A percentile compares a stretch with the other conserved stretches of the same genome.
phyloP scores from a whole-genome alignment of 2,888 invertebrate species.

The Diadegma fenestrale region DNA sequence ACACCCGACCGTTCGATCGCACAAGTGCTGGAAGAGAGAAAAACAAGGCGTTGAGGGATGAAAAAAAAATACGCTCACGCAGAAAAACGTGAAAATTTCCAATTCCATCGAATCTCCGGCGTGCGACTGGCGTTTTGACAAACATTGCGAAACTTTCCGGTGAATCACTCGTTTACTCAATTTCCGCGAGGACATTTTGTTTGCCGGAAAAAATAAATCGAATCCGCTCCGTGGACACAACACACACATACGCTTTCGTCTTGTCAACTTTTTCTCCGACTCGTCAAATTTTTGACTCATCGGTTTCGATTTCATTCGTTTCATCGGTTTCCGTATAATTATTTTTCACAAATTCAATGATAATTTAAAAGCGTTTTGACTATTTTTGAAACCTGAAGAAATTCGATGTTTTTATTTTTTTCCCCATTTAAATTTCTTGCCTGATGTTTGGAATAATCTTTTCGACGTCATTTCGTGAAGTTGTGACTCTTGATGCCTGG shows the following conservation, averaged over 20 bases:
- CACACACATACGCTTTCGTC: background rate
- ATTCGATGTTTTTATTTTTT: too few species aligned
- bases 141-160: slow-evolving; percentile 71
- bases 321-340: background rate
- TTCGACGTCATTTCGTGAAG: background rate
- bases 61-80: slow-evolving; percentile 71
- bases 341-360: background rate
- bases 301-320: too few species aligned
- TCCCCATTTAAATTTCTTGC: too few species aligned
- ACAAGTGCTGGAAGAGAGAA: slow-evolving; percentile 11
- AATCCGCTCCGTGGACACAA: background rate
- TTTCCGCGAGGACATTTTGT: slow-evolving; percentile 60
- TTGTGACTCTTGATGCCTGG: background rate
- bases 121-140: slow-evolving; percentile 75
- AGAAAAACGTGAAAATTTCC: slow-evolving; percentile 77
- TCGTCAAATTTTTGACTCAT: background rate
- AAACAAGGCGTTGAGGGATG: slow-evolving; percentile 51
- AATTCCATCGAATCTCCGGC: slow-evolving; percentile 83
- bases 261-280: background rate
- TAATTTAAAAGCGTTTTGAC: background rate
- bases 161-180: slow-evolving; percentile 45
- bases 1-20: slow-evolving; percentile 35
- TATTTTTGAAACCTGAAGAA: background rate
- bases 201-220: slow-evolving; percentile 11
- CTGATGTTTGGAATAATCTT: background rate